A percentile compares a stretch with the other conserved stretches of the same genome.
Conservation (phyloP, 92 coral and sea anemone species). For the Zoanthus sansibaricus region DNA sequence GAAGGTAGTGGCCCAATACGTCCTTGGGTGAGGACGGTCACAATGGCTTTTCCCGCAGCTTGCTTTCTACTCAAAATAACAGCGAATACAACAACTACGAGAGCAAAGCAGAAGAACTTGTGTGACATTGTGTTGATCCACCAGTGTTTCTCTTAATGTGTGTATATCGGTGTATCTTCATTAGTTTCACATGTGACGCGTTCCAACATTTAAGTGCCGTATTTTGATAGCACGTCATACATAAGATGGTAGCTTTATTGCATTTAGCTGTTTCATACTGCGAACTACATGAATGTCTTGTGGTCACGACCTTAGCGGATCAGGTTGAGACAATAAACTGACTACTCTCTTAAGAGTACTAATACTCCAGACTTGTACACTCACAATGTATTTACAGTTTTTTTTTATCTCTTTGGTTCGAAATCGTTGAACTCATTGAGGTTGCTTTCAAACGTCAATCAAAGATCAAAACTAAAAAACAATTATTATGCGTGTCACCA, state of each 20-base stretch:
- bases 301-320: slow-evolving; percentile 49
- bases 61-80: not conserved
- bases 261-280: not conserved
- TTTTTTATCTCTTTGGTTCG: not conserved
- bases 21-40: slow-evolving; percentile 28
- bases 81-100: not conserved
- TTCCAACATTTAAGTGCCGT: slow-evolving; percentile 26
- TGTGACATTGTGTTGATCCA: slow-evolving; percentile 7
- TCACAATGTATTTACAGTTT: not conserved
- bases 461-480: not conserved
- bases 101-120: not conserved
- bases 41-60: slow-evolving; percentile 30
- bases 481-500: not conserved
- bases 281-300: not conserved
- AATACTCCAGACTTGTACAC: too few species aligned
- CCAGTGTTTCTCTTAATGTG: not conserved
- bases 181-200: slow-evolving; percentile 35
- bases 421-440: not conserved
- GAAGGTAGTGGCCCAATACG: slow-evolving; percentile 25
- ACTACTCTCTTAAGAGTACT: not conserved
- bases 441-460: not conserved
- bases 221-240: slow-evolving; percentile 1
- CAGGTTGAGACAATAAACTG: not conserved
- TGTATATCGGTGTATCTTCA: slow-evolving; percentile 18
- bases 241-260: not conserved